Conservation (phyloP, 2,888 invertebrate species). For the Oasisia sp. region DNA sequence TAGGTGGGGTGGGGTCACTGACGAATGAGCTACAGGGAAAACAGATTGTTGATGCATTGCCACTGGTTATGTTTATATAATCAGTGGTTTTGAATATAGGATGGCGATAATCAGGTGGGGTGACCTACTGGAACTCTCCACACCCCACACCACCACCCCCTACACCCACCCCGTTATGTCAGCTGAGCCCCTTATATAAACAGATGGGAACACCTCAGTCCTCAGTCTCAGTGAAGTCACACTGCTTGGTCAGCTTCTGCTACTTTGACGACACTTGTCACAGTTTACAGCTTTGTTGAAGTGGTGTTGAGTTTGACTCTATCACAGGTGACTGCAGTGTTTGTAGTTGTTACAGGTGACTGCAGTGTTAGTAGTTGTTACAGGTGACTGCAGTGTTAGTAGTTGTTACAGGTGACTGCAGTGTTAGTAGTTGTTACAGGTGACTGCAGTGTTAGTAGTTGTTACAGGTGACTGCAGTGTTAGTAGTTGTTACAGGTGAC, state of each 20-base stretch:
- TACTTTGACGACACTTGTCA: not conserved
- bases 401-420: too few relatives aligned
- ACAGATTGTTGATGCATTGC: not conserved
- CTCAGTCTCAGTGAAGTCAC: not conserved
- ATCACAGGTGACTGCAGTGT: not conserved
- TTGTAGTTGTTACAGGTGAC: too few relatives aligned
- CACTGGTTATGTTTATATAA: not conserved
- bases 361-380: too few relatives aligned
- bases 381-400: too few relatives aligned
- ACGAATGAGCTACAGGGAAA: not conserved
- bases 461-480: too few relatives aligned
- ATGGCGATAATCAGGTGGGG: not conserved
- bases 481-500: too few relatives aligned
- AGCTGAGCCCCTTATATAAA: not conserved
- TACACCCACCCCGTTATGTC: not conserved
- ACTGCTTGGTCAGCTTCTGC: not conserved
- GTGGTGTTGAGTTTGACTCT: not conserved
- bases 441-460: too few relatives aligned
- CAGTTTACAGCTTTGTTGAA: not conserved
- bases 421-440: too few relatives aligned
- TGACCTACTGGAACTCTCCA: not conserved
- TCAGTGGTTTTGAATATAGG: not conserved
- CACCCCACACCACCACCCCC: not conserved
- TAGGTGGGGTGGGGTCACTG: too few relatives aligned
- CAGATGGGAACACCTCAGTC: not conserved